Base-by-base conservation (phyloP, 2,113 vertebrate genomes). In the Leucopsar rothschildi region DNA sequence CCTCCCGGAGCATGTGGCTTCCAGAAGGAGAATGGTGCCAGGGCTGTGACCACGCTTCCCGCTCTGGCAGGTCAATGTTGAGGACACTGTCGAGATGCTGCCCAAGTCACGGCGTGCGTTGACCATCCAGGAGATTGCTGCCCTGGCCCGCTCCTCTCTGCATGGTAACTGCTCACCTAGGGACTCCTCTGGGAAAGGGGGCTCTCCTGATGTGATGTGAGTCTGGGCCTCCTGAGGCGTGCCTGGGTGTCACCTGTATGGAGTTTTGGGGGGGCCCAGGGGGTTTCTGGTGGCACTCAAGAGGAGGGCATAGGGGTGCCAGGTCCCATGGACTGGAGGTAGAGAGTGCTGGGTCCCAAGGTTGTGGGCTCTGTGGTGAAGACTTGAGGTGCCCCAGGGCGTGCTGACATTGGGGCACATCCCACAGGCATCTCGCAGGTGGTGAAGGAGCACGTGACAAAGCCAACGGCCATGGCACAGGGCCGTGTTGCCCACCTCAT, bases 401-500 rank as follows among this genome's bases (percentile, higher is more conserved):
- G 12, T 44, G 52, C 76, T 97, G 71, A 97, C 0, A 0, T 6
- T 0, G 6, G 29, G 78, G 17, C 14, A 12, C 39, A 8, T 73
- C 70, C 65, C 5, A 10, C 35, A 99, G 99, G 99, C 95, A 99
- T 99, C 91, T 99, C 99, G 3, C 99, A 99, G 98, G 99, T 99
- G 89, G 99, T 99, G 91, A 99, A 99, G 97, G 99, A 99, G 96
- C 99, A 99, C 95, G 99, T 99, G 97, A 99, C 99, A 0, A 99
- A 99, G 97, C 99, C 99, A 1, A 99, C 99, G 0, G 99, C 99
- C 65, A 99, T 99, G 99, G 99, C 99, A 0, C 99, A 99, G 98
- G 99, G 99, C 88, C 98, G 99, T 1, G 99, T 99, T 3, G 99
- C 99, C 66, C 99, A 99, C 94, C 98, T 99, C 59, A 99, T 99